These are phyloP conservation scores for Sciaenops ocellatus DNA, from an alignment of 2,797 vertebrate genomes.

Conservation along the genomic window DNA sequence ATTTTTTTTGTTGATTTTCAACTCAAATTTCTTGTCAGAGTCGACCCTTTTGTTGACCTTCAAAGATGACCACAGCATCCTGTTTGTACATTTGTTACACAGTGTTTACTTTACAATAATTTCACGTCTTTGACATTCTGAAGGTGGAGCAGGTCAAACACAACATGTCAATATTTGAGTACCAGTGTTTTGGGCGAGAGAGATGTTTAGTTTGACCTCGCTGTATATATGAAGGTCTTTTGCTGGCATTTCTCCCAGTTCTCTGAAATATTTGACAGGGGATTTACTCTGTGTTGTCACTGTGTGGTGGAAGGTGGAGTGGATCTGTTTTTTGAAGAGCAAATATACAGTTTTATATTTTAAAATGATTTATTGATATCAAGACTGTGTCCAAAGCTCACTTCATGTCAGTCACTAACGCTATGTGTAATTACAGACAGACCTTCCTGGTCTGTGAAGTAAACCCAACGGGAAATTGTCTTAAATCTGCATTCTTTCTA, in stretches of 20 bases:
- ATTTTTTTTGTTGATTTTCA: background rate
- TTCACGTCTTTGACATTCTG: slow-evolving; percentile 70
- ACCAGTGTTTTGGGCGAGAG: slow-evolving; percentile 41
- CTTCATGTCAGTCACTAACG: too few species aligned
- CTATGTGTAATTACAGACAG: too few species aligned
- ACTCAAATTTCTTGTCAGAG: slow-evolving; percentile 14
- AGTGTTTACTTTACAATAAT: slow-evolving; percentile 56
- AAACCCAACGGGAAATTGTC: too few species aligned
- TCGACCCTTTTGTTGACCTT: slow-evolving; percentile 39
- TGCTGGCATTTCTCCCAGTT: slow-evolving; percentile 46
- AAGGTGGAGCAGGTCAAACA: slow-evolving; percentile 53
- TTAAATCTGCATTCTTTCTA: too few species aligned
- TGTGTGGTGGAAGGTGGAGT: slow-evolving; percentile 8
- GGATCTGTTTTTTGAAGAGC: slow-evolving; percentile 20
- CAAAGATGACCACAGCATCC: background rate
- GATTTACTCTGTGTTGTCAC: slow-evolving; percentile 40
- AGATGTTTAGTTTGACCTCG: slow-evolving; percentile 50
- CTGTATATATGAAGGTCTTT: slow-evolving; percentile 46
- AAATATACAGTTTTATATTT: slow-evolving; percentile 5
- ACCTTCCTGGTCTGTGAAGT: too few species aligned
- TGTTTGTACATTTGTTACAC: slow-evolving; percentile 38
- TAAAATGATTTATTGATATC: background rate
- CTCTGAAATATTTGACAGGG: slow-evolving; percentile 39
- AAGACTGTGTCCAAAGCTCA: too few species aligned
- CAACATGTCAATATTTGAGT: slow-evolving; percentile 62